Evolutionary conservation across 1,140 invertebrate species (phyloP), one percentile per base, ranked within the genome.

Genomic region (Dinoponera quadriceps): DNA sequence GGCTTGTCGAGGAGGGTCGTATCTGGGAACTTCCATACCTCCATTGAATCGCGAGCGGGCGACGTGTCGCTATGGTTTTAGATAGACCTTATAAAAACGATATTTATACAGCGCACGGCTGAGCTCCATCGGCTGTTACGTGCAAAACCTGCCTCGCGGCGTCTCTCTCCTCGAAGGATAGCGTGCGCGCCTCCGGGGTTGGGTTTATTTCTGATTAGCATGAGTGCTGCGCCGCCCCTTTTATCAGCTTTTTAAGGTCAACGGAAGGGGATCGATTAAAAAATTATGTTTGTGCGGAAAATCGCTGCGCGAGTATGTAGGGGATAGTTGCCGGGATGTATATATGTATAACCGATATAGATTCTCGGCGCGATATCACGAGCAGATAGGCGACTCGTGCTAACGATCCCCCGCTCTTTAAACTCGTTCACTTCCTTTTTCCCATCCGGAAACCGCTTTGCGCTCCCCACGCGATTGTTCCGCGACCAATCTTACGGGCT

Each of bases 141-240:
- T 80, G 22, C 69, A 80, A 80, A 80, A 65, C 75, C 51, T 69
- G 7, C 38, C 69, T 63, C 49, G 74, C 44, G 60, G 44, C 9
- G 33, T 33, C 33, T 33, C 11, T 77, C 48, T 80, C 38, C 29
- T 44, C 75, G 9, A 51, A 57, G 51, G 20, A 22, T 71, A 80
- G 65, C 29, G 14, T 80, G 51, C 38, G 66, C 38, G 38, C 38
- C 38, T 16, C 55, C 22, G 38, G 59, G 84, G 55, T 75, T 83
- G 48, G 25, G 69, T 86, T 86, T 86, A 86, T 86, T 86, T 73
- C 63, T 83, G 71, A 86, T 86, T 83, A 73, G 20, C 62, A 55
- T n/a, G 59, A 85, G 51, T 51, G 60, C n/a, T 49, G 59, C 25
- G 44, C 22, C 27, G 55, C 20, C n/a, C 33, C 68, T 80, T 44